These are phyloP conservation scores for Prinia subflava DNA, from an alignment of 2,113 vertebrate species.

Conservation along the genomic window DNA sequence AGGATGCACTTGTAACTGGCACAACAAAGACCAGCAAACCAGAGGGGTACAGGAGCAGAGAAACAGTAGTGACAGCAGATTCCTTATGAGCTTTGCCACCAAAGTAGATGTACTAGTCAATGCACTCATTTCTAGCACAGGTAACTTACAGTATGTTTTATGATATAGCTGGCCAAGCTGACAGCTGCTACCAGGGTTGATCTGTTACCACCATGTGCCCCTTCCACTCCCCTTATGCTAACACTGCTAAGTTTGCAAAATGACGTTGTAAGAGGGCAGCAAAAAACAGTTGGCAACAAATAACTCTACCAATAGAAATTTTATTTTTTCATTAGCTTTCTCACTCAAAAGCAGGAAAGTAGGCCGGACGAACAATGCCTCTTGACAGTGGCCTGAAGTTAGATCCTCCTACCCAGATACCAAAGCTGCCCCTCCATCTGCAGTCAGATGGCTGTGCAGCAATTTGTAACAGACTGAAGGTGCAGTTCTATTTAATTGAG, in stretches of 20 bases:
- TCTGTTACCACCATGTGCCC: fast-evolving
- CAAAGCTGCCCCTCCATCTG: background rate
- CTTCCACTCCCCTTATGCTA: background rate
- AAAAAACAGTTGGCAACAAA: background rate
- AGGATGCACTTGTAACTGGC: background rate
- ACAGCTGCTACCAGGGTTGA: background rate
- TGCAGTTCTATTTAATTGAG: background rate
- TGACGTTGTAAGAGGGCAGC: fast-evolving
- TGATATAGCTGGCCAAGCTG: background rate
- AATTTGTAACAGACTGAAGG: background rate
- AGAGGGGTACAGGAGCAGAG: background rate
- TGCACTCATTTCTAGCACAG: background rate
- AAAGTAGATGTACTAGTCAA: background rate
- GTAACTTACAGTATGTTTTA: background rate
- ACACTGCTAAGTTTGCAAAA: background rate
- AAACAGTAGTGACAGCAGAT: background rate
- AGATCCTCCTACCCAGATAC: background rate
- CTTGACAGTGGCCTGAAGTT: background rate
- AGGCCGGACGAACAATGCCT: background rate
- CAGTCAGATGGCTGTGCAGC: background rate
- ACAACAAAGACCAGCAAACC: background rate
- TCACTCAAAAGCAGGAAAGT: background rate
- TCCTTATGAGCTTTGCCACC: background rate
- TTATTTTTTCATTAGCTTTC: background rate
- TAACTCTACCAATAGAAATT: background rate